phyloP scores from a whole-genome alignment of 2,888 invertebrate genomes.

The Hyles lineata region DNA sequence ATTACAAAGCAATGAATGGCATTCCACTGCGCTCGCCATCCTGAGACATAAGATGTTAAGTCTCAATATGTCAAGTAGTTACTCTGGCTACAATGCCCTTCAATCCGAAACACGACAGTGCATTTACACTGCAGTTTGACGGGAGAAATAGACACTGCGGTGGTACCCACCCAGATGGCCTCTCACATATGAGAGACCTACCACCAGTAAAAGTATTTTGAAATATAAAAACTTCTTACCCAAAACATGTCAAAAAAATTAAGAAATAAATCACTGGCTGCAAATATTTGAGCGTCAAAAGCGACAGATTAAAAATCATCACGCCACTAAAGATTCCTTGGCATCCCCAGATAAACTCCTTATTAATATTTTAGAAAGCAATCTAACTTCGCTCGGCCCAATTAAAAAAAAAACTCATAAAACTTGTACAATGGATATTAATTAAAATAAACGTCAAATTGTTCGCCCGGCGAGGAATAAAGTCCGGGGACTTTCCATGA shows the following conservation, averaged over 20 bases:
- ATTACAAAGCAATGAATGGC: too few species aligned
- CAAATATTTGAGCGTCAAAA: neutral
- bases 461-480: constrained; percentile 11
- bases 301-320: neutral
- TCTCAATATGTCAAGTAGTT: too few species aligned
- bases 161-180: too few species aligned
- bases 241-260: neutral
- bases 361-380: constrained; percentile 44
- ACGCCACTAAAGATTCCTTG: neutral
- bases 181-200: too few species aligned
- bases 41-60: too few species aligned
- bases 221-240: too few species aligned
- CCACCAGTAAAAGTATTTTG: too few species aligned
- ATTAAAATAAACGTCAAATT: constrained; percentile 37
- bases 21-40: too few species aligned
- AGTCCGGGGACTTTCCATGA: neutral
- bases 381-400: constrained; percentile 52
- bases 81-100: too few species aligned
- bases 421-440: constrained; percentile 48
- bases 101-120: too few species aligned
- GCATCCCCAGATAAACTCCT: neutral
- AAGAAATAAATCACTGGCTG: neutral
- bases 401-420: constrained; percentile 54
- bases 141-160: too few species aligned
- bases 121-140: too few species aligned